These are phyloP conservation scores for Ephialtes manifestator DNA, from an alignment of 2,888 invertebrate genomes.

Conservation along the genomic window DNA sequence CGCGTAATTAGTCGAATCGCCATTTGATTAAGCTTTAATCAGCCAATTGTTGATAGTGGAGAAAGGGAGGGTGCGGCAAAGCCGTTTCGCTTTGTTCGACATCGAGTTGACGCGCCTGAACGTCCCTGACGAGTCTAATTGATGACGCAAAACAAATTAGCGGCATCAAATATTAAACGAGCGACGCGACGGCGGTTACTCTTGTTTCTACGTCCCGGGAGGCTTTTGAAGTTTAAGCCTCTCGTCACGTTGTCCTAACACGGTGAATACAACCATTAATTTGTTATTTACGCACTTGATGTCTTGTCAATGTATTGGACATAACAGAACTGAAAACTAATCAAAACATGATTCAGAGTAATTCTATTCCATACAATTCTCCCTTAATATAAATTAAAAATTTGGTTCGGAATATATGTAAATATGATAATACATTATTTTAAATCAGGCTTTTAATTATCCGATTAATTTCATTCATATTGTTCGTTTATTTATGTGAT, in stretches of 20 bases:
- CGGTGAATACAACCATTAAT: conserved; percentile 14
- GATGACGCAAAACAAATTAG: conserved; percentile 71
- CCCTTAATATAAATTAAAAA: no score
- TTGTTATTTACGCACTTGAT: neutral
- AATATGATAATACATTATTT: no score
- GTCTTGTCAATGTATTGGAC: conserved; percentile 19
- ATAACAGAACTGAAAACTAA: no score
- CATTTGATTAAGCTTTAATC: conserved; percentile 77
- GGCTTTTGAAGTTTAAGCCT: conserved; percentile 47
- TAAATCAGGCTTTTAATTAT: no score
- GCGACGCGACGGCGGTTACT: conserved; percentile 49
- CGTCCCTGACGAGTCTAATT: conserved; percentile 68
- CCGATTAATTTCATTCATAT: no score
- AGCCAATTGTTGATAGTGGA: conserved; percentile 72
- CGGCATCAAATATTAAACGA: conserved; percentile 70
- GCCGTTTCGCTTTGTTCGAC: conserved; percentile 66
- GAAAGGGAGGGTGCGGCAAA: conserved; percentile 41
- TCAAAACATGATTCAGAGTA: no score
- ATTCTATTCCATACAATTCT: no score
- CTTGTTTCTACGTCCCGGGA: conserved; percentile 21
- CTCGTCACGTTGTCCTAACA: conserved; percentile 3
- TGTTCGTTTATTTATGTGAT: no score
- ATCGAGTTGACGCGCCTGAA: conserved; percentile 18
- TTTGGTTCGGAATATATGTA: no score
- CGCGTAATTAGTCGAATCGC: conserved; percentile 75